Evolutionary conservation across 2,888 invertebrate genomes (phyloP).

Genomic region (Xiphydria camelus): DNA sequence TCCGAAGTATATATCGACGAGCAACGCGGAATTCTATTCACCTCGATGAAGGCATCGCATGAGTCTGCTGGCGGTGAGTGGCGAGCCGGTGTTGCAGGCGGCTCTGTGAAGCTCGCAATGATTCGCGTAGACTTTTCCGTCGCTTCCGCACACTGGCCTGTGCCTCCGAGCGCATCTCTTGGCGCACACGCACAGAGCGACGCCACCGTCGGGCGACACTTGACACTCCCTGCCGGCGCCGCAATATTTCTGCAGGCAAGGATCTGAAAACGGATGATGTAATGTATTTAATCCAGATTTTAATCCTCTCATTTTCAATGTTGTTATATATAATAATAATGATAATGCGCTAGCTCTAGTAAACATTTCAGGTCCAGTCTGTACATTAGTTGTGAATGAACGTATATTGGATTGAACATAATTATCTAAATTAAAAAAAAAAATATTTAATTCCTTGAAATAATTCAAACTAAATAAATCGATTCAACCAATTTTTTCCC

Average conservation of each 20-base stretch:
- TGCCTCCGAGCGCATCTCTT: slow-evolving; percentile 62
- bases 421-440: too few species aligned
- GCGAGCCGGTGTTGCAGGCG: slow-evolving; percentile 63
- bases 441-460: too few species aligned
- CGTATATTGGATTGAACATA: too few species aligned
- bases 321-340: too few species aligned
- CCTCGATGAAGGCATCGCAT: slow-evolving; percentile 46
- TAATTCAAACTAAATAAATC: too few species aligned
- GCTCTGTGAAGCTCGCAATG: slow-evolving; percentile 70
- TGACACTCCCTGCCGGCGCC: slow-evolving; percentile 69
- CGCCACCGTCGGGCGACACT: slow-evolving; percentile 57
- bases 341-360: too few species aligned
- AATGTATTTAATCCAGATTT: too few species aligned
- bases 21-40: slow-evolving; percentile 16
- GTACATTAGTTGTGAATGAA: too few species aligned
- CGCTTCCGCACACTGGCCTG: slow-evolving; percentile 68
- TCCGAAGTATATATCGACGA: not conserved
- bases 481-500: too few species aligned
- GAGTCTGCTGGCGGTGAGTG: slow-evolving; percentile 59
- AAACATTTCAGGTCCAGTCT: too few species aligned
- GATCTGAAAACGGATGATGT: too few species aligned
- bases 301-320: too few species aligned
- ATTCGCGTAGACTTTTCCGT: slow-evolving; percentile 69
- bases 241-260: slow-evolving; percentile 69
- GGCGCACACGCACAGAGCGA: slow-evolving; percentile 67